Evolutionary conservation across 2,113 vertebrate genomes (phyloP), one percentile per base, ranked within the genome.

Genomic region (Pithys albifrons): DNA sequence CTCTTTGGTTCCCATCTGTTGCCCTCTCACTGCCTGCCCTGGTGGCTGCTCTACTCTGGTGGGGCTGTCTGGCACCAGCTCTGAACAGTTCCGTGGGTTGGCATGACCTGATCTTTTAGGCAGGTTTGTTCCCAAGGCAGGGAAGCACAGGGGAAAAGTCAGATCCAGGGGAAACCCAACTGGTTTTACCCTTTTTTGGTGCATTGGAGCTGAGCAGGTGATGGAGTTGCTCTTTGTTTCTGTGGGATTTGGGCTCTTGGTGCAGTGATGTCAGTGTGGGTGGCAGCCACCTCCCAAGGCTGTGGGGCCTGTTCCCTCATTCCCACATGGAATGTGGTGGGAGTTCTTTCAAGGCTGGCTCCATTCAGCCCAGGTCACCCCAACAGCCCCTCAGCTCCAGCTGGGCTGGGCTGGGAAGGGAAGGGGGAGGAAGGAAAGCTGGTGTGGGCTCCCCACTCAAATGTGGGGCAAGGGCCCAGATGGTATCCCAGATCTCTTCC

Each of bases 401-500:
- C 80, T 1, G 1, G 54, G 46, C 80, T 62, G 43, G 39, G 46
- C 80, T 62, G 43, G 39, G 4, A 24, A 19, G 88, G 33, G 84
- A 41, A 72, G 59, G 79, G 46, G 54, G 65, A 71, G 70, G 62
- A 69, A 71, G 23, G 8, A 18, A 79, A 79, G 49, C 87, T 69
- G 85, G 41, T 0, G 2, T 23, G 28, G 35, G 70, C 65, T 57
- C 69, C n/a, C n/a, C 28, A 57, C 83, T 43, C 89, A 17, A 65
- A 81, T 85, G 65, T 45, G 92, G 93, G 90, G 81, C 4, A 0
- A 87, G 61, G 24, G 95, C 95, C 90, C 96, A 97, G 94, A 90
- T 97, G 96, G 94, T 61, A 91, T 94, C 88, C 78, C 92, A 90
- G 95, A 79, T 88, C 90, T 89, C 88, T 89, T 72, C 88, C 93